These are phyloP conservation scores for Raja brachyura DNA, from an alignment of 2,113 vertebrate genomes.

Conservation along the genomic window DNA sequence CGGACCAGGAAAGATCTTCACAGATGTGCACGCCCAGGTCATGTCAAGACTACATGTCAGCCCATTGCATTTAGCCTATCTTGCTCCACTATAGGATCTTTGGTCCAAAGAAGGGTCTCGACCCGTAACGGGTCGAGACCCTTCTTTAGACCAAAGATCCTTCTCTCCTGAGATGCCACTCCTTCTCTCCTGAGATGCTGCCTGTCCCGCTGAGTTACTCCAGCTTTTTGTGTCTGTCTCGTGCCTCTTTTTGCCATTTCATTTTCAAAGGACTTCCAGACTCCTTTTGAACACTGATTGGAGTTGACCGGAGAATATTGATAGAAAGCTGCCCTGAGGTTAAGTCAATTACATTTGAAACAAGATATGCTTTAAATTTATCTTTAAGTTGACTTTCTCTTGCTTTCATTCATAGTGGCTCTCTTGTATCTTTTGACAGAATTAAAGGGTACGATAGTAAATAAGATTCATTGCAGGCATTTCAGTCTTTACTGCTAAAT, in stretches of 20 bases:
- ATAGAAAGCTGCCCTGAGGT: constrained; percentile 12
- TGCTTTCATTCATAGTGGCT: neutral
- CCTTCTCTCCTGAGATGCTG: too few species aligned
- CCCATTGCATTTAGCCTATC: too few species aligned
- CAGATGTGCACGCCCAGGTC: too few species aligned
- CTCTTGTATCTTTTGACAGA: neutral
- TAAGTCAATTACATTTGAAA: constrained; percentile 8
- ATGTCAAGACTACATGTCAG: too few species aligned
- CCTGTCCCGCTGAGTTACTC: too few species aligned
- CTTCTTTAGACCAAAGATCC: too few species aligned
- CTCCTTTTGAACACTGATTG: neutral
- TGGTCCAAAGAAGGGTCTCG: too few species aligned
- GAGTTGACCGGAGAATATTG: neutral
- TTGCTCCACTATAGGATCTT: too few species aligned
- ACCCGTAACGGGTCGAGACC: too few species aligned
- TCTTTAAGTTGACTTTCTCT: neutral
- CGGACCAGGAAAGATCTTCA: too few species aligned
- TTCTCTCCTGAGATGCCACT: too few species aligned
- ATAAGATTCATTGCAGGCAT: neutral
- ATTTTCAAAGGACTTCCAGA: neutral
- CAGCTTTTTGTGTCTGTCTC: too few species aligned
- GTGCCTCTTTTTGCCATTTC: neutral
- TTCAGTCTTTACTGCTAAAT: neutral
- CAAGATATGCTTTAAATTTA: neutral
- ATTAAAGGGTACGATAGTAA: neutral